phyloP scores from a whole-genome alignment of 2,888 invertebrate genomes.

The Brachyopa scutellaris region DNA sequence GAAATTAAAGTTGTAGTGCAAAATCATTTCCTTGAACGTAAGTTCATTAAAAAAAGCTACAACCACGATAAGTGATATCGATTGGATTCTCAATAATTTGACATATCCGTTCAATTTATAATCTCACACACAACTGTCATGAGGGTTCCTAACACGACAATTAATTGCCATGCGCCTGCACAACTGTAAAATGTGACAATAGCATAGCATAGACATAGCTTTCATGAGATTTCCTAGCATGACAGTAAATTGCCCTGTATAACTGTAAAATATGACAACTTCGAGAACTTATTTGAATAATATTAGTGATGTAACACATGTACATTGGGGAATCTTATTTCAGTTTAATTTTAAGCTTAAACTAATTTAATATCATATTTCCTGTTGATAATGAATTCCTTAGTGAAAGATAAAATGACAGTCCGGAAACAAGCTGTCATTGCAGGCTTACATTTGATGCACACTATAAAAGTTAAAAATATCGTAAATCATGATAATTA shows the following conservation, averaged over 20 bases:
- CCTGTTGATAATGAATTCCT: neutral
- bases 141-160: too few relatives aligned
- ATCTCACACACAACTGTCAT: too few relatives aligned
- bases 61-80: neutral
- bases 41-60: neutral
- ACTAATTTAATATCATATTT: too few relatives aligned
- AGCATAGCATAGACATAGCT: too few relatives aligned
- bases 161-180: too few relatives aligned
- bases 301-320: too few relatives aligned
- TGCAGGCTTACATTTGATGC: neutral
- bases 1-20: neutral
- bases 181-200: too few relatives aligned
- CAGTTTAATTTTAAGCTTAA: too few relatives aligned
- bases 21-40: neutral
- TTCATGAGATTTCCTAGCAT: too few relatives aligned
- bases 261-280: neutral
- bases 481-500: neutral
- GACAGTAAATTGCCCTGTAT: too few relatives aligned
- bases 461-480: neutral
- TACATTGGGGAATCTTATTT: too few relatives aligned
- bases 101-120: too few relatives aligned
- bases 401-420: neutral
- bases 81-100: neutral
- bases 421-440: neutral
- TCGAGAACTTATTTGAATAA: neutral